These are phyloP conservation scores for Seira sanloemensis DNA, from an alignment of 2,888 invertebrate species.

Conservation along the genomic window DNA sequence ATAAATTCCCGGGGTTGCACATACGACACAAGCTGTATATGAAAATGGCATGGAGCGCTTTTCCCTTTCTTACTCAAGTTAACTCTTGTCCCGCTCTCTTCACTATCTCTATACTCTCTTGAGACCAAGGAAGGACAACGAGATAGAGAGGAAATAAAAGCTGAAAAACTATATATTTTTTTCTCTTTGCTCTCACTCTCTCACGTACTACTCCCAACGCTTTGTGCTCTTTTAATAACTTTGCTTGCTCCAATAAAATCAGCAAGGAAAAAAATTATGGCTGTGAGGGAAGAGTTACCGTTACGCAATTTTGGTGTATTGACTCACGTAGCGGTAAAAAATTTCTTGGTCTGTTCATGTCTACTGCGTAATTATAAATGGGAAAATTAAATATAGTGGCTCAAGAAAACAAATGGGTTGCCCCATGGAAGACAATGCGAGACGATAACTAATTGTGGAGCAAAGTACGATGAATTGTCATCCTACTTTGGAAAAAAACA, in stretches of 20 bases:
- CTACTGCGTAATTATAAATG: not conserved
- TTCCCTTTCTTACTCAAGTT: not conserved
- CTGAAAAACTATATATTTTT: conserved; percentile 7
- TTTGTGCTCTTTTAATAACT: not conserved
- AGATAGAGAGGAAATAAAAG: conserved; percentile 37
- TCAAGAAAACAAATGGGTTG: not conserved
- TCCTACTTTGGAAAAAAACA: not conserved
- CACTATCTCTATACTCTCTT: conserved; percentile 42
- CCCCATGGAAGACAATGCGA: too few relatives aligned
- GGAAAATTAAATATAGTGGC: too few relatives aligned
- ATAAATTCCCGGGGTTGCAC: conserved; percentile 59
- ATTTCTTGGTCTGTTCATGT: too few relatives aligned
- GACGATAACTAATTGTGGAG: too few relatives aligned
- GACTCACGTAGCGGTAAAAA: not conserved
- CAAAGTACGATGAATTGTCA: not conserved
- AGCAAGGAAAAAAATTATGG: not conserved
- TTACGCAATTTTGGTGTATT: not conserved
- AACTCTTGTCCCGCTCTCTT: conserved; percentile 21
- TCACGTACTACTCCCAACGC: not conserved
- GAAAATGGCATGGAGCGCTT: conserved; percentile 1
- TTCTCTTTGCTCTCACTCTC: too few relatives aligned
- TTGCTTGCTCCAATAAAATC: not conserved
- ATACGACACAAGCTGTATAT: not conserved
- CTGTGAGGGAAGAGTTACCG: not conserved
- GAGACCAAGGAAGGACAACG: conserved; percentile 27